Base-by-base conservation (phyloP, 1,140 invertebrate species). In the Leguminivora glycinivorella region DNA sequence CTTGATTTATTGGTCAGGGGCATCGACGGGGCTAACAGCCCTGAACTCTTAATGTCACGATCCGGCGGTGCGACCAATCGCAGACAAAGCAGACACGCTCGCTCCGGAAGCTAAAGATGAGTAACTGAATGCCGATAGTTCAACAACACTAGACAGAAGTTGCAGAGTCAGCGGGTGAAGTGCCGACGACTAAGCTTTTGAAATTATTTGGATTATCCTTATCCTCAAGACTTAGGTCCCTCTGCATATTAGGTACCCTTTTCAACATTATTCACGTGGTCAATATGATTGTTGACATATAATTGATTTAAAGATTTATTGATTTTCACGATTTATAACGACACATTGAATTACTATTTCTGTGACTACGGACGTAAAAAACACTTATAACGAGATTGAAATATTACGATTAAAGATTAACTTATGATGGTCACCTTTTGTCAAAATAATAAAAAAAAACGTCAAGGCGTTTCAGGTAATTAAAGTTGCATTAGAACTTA, bases 41-140 rank as follows among this genome's bases (percentile, higher is more conserved):
- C 47, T 52, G 47, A 52, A 52, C 47, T 52, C 14, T 52, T 52
- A 52, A 52, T 52, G 47, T 52, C 47, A 52, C 47, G 47, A 52
- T 52, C 19, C 19, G 47, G 56, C 25, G 56, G 56, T 10, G 58
- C 25, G 58, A 63, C 58, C 58, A 63, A 63, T 63, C 58, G 26
- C 26, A 22, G 58, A 63, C 58, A 63, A 63, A 31, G 58, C 29
- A 1, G 29, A 29, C 26, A 29, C 58, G 58, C 58, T 29, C 58
- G 58, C 58, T 63, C 26, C 58, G 29, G 58, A 63, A 63, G 29
- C 29, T 63, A 34, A 26, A 34, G 58, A 63, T 63, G 58, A 63
- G 25, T 63, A 63, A 34, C 34, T 63, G 58, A 31, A 63, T 63
- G 25, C 58, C 58, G 26, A 63, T 63, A 63, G 58, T 63, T 29